These are phyloP conservation scores for Amblyopsis hoosieri DNA, from an alignment of 2,797 vertebrate species.

Conservation along the genomic window DNA sequence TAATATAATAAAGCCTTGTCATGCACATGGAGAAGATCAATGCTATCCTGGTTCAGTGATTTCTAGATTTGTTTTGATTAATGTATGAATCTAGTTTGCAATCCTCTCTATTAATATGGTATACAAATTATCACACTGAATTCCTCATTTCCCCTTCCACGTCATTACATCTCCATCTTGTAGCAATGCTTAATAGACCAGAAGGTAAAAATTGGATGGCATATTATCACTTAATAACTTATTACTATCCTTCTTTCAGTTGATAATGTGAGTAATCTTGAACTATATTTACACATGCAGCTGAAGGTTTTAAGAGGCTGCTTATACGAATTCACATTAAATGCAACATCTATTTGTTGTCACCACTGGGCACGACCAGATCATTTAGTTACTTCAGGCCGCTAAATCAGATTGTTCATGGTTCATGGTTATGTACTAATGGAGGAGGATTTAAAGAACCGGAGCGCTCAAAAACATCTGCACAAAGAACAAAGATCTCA, in stretches of 20 bases:
- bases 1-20: not conserved
- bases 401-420: conserved; percentile 22
- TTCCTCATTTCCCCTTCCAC: conserved; percentile 16
- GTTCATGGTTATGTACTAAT: conserved; percentile 20
- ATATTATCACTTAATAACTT: conserved; percentile 24
- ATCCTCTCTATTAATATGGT: conserved; percentile 1
- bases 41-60: not conserved
- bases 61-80: conserved; percentile 1
- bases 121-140: conserved; percentile 25
- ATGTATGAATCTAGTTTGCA: conserved; percentile 13
- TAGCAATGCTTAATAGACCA: not conserved
- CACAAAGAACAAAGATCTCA: conserved; percentile 2
- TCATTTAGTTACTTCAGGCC: not conserved
- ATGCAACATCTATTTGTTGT: conserved; percentile 38
- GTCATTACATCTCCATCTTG: not conserved
- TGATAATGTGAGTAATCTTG: conserved; percentile 38
- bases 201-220: conserved; percentile 3
- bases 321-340: conserved; percentile 47
- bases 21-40: not conserved
- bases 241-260: conserved; percentile 22
- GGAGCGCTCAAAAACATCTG: no score
- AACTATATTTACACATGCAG: conserved; percentile 42
- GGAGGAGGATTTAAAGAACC: not conserved
- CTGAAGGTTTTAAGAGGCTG: conserved; percentile 52
- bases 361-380: conserved; percentile 21